These are phyloP conservation scores for Tonatia bakeri DNA, from an alignment of 2,113 vertebrate species.

Conservation along the genomic window DNA sequence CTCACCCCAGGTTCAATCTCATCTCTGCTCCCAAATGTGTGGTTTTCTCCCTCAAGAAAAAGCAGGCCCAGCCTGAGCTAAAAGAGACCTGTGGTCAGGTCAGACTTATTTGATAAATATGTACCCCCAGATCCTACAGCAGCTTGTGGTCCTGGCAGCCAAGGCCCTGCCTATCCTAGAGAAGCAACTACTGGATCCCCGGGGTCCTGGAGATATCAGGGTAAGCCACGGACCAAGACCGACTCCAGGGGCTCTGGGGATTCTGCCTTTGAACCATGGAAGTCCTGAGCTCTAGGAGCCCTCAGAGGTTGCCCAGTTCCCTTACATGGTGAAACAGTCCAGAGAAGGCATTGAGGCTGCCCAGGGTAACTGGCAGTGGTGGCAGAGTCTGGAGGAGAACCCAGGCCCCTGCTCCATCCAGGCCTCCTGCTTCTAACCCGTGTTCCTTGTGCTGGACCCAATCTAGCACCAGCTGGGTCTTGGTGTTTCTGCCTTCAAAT, in stretches of 20 bases:
- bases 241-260: neutral
- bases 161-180: constrained; percentile 89
- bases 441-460: neutral
- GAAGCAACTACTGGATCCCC: constrained; percentile 86
- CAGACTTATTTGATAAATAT: neutral
- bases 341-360: neutral
- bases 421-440: neutral
- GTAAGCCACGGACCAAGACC: constrained; percentile 72
- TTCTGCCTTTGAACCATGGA: neutral
- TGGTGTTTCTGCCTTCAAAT: neutral
- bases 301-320: neutral
- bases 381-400: neutral
- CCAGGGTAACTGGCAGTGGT: neutral
- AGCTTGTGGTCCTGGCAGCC: constrained; percentile 84
- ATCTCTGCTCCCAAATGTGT: neutral
- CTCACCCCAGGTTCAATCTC: constrained; percentile 85
- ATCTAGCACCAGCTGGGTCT: neutral
- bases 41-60: neutral
- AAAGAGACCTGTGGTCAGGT: neutral
- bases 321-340: neutral
- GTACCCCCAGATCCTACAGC: constrained; percentile 88
- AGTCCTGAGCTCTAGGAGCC: neutral
- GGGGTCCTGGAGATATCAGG: constrained; percentile 86
- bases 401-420: neutral
- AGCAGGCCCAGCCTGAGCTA: neutral